Evolutionary conservation across 1,140 invertebrate species (phyloP), one percentile per base, ranked within the genome.

Genomic region (Sycobia sp.): DNA sequence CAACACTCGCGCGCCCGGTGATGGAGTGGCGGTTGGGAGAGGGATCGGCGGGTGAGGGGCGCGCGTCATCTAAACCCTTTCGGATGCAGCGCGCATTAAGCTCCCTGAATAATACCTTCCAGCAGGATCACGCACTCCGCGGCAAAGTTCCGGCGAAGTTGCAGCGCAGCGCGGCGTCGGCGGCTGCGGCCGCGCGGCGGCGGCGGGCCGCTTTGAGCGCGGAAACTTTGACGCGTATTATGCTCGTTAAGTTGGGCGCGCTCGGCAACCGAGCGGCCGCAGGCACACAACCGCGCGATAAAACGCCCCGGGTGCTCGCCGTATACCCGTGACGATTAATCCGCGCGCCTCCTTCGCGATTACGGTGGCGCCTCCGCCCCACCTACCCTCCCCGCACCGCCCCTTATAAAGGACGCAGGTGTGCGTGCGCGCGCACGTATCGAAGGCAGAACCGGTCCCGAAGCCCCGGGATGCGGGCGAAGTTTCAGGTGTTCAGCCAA

Each of bases 191-290:
- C 2, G 11, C 47, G 4, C 14, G 16, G 13, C 29, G 18, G 49
- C 14, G n/a, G n/a, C n/a, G n/a, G n/a, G n/a, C n/a, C n/a, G n/a
- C n/a, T n/a, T n/a, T n/a, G n/a, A n/a, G n/a, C 0, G 64, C 62
- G 57, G 62, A 55, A 73, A 75, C 69, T 74, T 75, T 67, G 73
- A 74, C 67, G 67, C 68, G 69, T 72, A 74, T 74, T 74, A 72
- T 70, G 67, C 70, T 75, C 68, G 72, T 74, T 75, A 75, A 71
- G 69, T 72, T 68, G 56, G 29, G n/a, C n/a, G n/a, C 57, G 65
- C 54, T 39, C 39, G 20, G 16, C 18, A 56, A 43, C 46, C 54
- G 23, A 41, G 51, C 56, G 50, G 47, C 22, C 44, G 58, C 54
- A 53, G 53, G 34, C 50, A 14, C 38, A 50, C 18, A 47, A 36